Percentiles rank a stretch among this genome's conserved stretches.
These are phyloP conservation scores for Theretra japonica DNA, from an alignment of 2,888 invertebrate genomes.

Conservation along the genomic window DNA sequence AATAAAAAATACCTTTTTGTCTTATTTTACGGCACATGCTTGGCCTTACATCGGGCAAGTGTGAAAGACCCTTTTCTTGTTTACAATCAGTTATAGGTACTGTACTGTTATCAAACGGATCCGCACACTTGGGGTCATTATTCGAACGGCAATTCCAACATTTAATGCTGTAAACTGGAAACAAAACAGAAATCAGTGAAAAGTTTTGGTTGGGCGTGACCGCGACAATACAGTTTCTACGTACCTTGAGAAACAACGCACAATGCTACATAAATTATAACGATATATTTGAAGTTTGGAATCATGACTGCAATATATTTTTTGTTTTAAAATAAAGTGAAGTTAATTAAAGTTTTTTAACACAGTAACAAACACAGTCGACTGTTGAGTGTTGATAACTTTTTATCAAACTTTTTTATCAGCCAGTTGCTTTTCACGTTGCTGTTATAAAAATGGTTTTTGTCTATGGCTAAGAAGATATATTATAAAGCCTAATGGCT, in stretches of 20 bases:
- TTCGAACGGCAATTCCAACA: slow-evolving; percentile 97
- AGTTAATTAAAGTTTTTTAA: not conserved
- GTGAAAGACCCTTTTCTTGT: slow-evolving; percentile 85
- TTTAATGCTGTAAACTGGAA: slow-evolving; percentile 88
- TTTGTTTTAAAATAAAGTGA: not conserved
- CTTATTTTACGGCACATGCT: slow-evolving; percentile 96
- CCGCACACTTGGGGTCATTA: slow-evolving; percentile 94
- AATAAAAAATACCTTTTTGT: slow-evolving; percentile 89
- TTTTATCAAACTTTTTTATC: no score
- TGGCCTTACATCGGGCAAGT: slow-evolving; percentile 88
- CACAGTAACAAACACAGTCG: no score
- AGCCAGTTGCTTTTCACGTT: no score
- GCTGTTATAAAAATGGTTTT: not conserved
- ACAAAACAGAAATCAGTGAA: slow-evolving; percentile 33
- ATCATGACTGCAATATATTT: slow-evolving; percentile 32
- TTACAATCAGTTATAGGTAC: slow-evolving; percentile 93
- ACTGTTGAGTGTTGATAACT: no score
- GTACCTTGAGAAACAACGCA: slow-evolving; percentile 52
- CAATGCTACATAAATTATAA: slow-evolving; percentile 45
- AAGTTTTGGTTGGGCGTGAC: slow-evolving; percentile 62
- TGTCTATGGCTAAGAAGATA: not conserved
- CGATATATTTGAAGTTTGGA: slow-evolving; percentile 36
- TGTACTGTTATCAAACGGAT: slow-evolving; percentile 96
- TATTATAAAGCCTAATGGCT: no score
- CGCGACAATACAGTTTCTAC: slow-evolving; percentile 37